Conservation (phyloP, 2,888 invertebrate species). For the Geotrupes spiniger region DNA sequence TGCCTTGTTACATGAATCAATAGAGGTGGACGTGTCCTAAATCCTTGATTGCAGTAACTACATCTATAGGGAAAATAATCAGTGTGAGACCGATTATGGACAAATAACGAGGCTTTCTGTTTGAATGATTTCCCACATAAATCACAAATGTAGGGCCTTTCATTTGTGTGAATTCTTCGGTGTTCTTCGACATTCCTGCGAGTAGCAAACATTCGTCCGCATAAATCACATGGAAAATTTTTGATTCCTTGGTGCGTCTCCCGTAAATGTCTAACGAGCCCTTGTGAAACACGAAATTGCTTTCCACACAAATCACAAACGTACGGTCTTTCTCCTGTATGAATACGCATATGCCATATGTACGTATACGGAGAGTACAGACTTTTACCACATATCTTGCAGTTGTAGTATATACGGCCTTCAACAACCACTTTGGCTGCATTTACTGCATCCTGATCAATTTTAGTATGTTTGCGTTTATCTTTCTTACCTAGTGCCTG, state of each 20-base stretch:
- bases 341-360: slow-evolving; percentile 61
- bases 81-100: slow-evolving; percentile 60
- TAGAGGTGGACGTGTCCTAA: slow-evolving; percentile 58
- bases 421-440: slow-evolving; percentile 49
- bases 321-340: slow-evolving; percentile 64
- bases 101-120: slow-evolving; percentile 64
- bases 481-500: slow-evolving; percentile 23
- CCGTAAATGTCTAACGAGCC: slow-evolving; percentile 59
- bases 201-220: slow-evolving; percentile 59
- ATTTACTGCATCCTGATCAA: slow-evolving; percentile 49
- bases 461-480: slow-evolving; percentile 38
- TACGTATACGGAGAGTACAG: slow-evolving; percentile 62
- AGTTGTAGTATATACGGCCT: slow-evolving; percentile 57
- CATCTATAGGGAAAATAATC: slow-evolving; percentile 58
- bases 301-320: slow-evolving; percentile 67
- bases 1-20: slow-evolving; percentile 59
- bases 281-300: slow-evolving; percentile 64
- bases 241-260: slow-evolving; percentile 63
- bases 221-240: slow-evolving; percentile 58
- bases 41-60: slow-evolving; percentile 59
- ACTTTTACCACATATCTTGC: slow-evolving; percentile 58
- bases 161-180: slow-evolving; percentile 59
- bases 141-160: slow-evolving; percentile 58
- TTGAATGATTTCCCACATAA: slow-evolving; percentile 63
- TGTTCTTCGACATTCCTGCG: slow-evolving; percentile 61